Conservation (phyloP, 2,113 vertebrate species). For the Gambusia holbrooki region DNA sequence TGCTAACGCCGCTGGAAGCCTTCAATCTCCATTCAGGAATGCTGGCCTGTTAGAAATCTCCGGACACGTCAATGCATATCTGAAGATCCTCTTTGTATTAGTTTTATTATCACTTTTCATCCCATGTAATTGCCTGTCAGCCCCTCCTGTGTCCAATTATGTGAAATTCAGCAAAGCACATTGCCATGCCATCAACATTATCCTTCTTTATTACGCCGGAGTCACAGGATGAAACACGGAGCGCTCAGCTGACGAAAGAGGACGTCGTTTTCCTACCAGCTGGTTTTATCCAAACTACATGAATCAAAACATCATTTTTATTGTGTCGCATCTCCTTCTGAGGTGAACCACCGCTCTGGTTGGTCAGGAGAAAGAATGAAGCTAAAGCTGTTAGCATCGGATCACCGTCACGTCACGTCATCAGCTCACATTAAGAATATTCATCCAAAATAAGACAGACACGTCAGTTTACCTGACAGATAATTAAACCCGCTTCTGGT, state of each 20-base stretch:
- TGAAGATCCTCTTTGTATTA: conserved; percentile 35
- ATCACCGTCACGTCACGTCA: neutral
- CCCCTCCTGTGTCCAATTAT: conserved; percentile 50
- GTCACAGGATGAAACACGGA: conserved; percentile 37
- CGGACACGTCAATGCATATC: conserved; percentile 30
- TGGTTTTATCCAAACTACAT: neutral
- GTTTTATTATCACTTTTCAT: conserved; percentile 55
- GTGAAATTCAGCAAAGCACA: conserved; percentile 46
- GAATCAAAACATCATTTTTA: neutral
- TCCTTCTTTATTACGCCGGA: conserved; percentile 36
- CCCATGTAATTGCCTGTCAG: conserved; percentile 40
- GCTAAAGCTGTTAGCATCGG: too few species aligned
- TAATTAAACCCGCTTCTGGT: too few species aligned
- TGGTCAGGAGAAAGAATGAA: too few species aligned
- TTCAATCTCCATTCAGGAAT: conserved; percentile 50
- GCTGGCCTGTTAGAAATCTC: conserved; percentile 33
- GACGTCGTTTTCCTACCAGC: neutral
- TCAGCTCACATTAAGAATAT: neutral
- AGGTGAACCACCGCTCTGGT: neutral
- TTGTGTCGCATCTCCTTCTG: neutral
- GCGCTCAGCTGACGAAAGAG: conserved; percentile 20
- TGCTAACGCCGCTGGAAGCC: conserved; percentile 41
- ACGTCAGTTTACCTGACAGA: too few species aligned
- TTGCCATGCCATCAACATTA: conserved; percentile 42
- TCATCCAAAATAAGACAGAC: too few species aligned